phyloP scores from a whole-genome alignment of 2,797 vertebrate species.

The Gila robusta region DNA sequence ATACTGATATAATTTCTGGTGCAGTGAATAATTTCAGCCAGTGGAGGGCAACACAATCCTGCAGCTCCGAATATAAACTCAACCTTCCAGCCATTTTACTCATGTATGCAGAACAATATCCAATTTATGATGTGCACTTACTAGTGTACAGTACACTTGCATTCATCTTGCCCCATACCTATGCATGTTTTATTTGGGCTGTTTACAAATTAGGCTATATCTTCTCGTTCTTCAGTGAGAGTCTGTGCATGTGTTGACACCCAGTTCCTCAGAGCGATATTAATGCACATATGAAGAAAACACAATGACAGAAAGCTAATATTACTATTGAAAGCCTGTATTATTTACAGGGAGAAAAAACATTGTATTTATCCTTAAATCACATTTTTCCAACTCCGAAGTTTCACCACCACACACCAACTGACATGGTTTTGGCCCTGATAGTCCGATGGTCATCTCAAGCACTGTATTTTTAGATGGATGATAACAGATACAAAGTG shows the following conservation, averaged over 20 bases:
- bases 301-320: not conserved
- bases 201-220: not conserved
- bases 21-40: not conserved
- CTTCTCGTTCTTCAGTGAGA: not conserved
- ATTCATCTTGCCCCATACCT: not conserved
- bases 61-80: not conserved
- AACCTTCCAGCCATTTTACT: not conserved
- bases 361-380: not conserved
- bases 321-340: not conserved
- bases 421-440: not conserved
- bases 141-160: not conserved
- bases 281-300: not conserved
- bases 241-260: not conserved
- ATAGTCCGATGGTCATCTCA: not conserved
- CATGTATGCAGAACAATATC: not conserved
- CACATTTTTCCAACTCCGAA: not conserved
- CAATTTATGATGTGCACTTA: not conserved
- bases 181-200: not conserved
- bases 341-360: not conserved
- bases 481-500: conserved; percentile 49
- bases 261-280: not conserved
- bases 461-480: conserved; percentile 48
- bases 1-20: not conserved
- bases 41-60: not conserved
- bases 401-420: not conserved